Evolutionary conservation across 2,888 invertebrate genomes (phyloP), one percentile per base, ranked within the genome.

Genomic region (Heliconius ismenius): DNA sequence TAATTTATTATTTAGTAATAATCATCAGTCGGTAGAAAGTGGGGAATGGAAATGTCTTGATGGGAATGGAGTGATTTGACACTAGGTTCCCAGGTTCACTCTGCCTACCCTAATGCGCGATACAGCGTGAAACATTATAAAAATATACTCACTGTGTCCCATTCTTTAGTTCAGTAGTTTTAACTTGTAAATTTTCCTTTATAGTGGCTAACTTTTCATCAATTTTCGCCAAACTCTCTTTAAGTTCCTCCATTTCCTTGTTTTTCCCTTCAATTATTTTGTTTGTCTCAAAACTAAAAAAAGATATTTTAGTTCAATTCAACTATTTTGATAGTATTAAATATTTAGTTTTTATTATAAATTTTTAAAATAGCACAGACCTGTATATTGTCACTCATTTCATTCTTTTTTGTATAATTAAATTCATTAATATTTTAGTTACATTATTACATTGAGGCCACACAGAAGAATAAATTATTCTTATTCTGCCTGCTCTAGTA

Each of bases 151-250:
- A 95, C 86, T 95, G 89, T 7, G 94, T 91, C 62, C 95, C 95
- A 75, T 91, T 91, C 78, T 91, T 93, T 4, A 95, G 84, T 4
- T 93, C 87, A 39, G 88, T 85, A 32, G 90, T 93, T 77, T 94
- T 92, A 80, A 93, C 93, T 58, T 90, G 86, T 67, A 95, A 84
- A 43, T 92, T 91, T 32, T 94, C 94, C 81, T 90, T 92, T 7
- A 93, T 85, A 43, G 87, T 89, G 0, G 90, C 89, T 21, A 96
- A 85, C 77, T 94, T 94, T 28, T 95, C 95, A 62, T 95, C 95
- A n/a, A 96, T 92, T 36, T 92, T 93, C n/a, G 96, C 95, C 70
- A 97, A 93, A 15, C 92, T 91, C n/a, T 94, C 94, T 82, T 95
- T 95, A 39, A 96, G 91, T 76, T 95, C 95, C 3, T 92, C 92